Evolutionary conservation across 30 jellyfish, hydroid and myxozoan genomes (phyloP), one percentile per base, ranked within the genome.

Genomic region (Aurelia aurita complex sp. Pacific): DNA sequence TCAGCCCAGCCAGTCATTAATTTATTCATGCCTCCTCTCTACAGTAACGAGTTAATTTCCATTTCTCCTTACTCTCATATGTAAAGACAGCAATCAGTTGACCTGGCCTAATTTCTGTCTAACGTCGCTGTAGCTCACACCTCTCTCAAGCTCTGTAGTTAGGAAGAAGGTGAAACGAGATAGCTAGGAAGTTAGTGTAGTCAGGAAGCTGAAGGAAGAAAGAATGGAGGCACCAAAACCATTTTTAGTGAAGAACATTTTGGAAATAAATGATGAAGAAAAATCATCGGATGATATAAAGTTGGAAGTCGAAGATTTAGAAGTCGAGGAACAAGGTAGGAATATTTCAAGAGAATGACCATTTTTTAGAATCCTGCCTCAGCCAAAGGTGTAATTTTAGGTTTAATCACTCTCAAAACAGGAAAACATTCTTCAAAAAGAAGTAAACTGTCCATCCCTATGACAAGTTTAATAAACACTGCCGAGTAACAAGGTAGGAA

Each of bases 21-120:
- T 69, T 43, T 71, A 82, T 82, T 82, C 91, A 82, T 82, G 91
- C 80, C 15, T 55, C 35, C 50, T 74, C 79, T 14, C 85, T 69
- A 36, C 74, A 72, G 85, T 70, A 70, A 71, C 91, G 74, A 75
- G 80, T n/a, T 42, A 46, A 43, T 53, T 72, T 82, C 70, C 71
- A 51, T 64, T 69, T 33, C 51, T 38, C 59, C 91, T 67, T 64
- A 36, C 87, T 38, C 68, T 64, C 77, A 50, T 76, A 64, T 62
- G 77, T 59, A 61, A 60, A 19, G 55, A n/a, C 62, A 32, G 64
- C 67, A n/a, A 64, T 15, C 87, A 36, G 43, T 9, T 23, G 62
- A 77, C 64, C 67, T 77, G 65, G 67, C 42, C 46, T 65, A 40
- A 51, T 29, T 5, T n/a, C 68, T 36, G 52, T 62, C 64, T 29